Conservation (phyloP, 2,113 vertebrate genomes). For the Pteropus alecto region DNA sequence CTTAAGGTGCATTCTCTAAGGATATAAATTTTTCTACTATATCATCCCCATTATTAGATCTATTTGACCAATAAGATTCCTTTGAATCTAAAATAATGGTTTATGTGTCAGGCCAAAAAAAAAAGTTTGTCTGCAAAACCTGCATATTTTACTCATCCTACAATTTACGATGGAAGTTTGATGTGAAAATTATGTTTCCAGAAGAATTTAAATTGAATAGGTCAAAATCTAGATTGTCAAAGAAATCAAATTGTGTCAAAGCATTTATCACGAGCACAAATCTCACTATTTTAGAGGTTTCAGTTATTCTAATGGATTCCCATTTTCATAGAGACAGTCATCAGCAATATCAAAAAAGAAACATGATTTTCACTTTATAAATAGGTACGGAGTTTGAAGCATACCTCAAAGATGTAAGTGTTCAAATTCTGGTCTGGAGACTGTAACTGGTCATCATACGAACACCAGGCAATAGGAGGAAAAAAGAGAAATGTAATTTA, state of each 20-base stretch:
- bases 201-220: conserved; percentile 61
- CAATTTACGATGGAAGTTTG: conserved; percentile 70
- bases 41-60: background rate
- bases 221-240: conserved; percentile 72
- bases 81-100: conserved; percentile 45
- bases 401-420: background rate
- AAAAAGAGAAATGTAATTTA: background rate
- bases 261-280: conserved; percentile 66
- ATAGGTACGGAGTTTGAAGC: conserved; percentile 19
- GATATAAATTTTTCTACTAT: conserved; percentile 60
- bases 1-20: conserved; percentile 74
- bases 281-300: conserved; percentile 57
- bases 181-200: conserved; percentile 72
- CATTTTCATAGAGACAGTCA: conserved; percentile 50
- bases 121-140: conserved; percentile 59
- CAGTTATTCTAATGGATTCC: background rate
- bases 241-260: conserved; percentile 69
- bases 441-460: background rate
- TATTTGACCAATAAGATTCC: conserved; percentile 57
- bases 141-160: conserved; percentile 71
- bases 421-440: background rate
- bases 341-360: conserved; percentile 15
- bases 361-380: conserved; percentile 26
- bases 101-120: conserved; percentile 61
- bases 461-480: background rate